These are phyloP conservation scores for Coptotermes formosanus DNA, from an alignment of 1,140 invertebrate species.

Conservation along the genomic window DNA sequence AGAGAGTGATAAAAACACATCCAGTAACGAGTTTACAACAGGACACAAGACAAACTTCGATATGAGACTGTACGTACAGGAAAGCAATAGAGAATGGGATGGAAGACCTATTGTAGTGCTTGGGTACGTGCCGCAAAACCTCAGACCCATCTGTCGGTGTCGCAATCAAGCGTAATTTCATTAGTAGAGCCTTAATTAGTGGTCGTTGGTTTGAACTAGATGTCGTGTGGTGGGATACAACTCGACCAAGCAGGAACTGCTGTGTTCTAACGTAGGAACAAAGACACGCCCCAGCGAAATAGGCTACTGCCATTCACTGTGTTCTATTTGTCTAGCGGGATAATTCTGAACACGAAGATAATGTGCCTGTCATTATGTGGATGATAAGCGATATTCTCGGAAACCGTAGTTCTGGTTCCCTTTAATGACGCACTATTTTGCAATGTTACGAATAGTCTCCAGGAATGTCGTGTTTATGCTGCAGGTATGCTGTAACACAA, in stretches of 20 bases:
- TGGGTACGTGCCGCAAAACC: constrained; percentile 27
- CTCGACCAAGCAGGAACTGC: background rate
- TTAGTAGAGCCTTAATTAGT: constrained; percentile 25
- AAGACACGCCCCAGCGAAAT: background rate
- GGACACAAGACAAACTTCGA: background rate
- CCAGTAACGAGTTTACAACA: background rate
- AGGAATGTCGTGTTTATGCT: too few relatives aligned
- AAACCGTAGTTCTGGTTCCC: background rate
- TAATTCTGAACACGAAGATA: constrained; percentile 3
- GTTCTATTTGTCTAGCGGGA: background rate
- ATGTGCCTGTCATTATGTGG: background rate
- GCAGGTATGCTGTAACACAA: too few relatives aligned
- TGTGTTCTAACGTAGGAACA: constrained; percentile 5
- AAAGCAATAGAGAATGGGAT: background rate
- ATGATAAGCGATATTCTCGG: constrained; percentile 3
- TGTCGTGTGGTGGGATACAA: background rate
- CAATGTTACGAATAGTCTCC: too few relatives aligned
- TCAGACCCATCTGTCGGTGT: constrained; percentile 20
- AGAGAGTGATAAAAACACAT: background rate
- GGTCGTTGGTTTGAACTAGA: constrained; percentile 17
- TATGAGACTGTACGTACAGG: background rate
- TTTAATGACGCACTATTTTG: background rate
- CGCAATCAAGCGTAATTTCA: constrained; percentile 28
- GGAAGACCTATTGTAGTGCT: constrained; percentile 21
- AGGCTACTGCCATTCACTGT: background rate